Percentiles rank a stretch among this genome's conserved stretches.
phyloP scores from a whole-genome alignment of 1,140 invertebrate genomes.

The Scaptodrosophila lebanonensis region DNA sequence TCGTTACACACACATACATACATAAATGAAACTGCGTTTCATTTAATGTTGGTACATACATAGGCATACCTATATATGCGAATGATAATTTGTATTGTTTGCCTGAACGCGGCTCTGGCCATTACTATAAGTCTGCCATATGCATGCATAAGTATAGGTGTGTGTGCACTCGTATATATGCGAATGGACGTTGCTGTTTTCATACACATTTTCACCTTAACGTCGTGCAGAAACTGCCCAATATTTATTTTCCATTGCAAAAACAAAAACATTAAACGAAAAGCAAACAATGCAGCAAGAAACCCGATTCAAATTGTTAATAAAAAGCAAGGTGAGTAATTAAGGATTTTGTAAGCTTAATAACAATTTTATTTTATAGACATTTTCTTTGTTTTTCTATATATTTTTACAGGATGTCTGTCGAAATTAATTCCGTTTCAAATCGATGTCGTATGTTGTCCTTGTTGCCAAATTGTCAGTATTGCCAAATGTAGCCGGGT shows the following conservation, averaged over 20 bases:
- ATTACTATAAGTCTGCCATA: too few species aligned
- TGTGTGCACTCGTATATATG: too few species aligned
- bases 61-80: conserved; percentile 42
- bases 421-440: too few species aligned
- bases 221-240: conserved; percentile 53
- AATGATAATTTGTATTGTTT: conserved; percentile 70
- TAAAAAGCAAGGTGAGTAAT: too few species aligned
- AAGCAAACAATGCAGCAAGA: not conserved
- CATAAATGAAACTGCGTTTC: conserved; percentile 13
- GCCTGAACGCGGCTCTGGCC: conserved; percentile 66
- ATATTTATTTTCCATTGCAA: conserved; percentile 70
- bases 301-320: not conserved
- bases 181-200: not conserved
- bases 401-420: too few species aligned
- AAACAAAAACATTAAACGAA: conserved; percentile 18
- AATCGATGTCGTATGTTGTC: too few species aligned
- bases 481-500: too few species aligned
- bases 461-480: too few species aligned
- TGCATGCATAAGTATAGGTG: too few species aligned
- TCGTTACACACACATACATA: conserved; percentile 13
- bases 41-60: conserved; percentile 47
- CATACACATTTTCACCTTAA: conserved; percentile 30
- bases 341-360: too few species aligned
- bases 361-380: too few species aligned
- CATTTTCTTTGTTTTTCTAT: too few species aligned